Evolutionary conservation across 2,888 invertebrate species (phyloP).

Genomic region (Physocephala rufipes): DNA sequence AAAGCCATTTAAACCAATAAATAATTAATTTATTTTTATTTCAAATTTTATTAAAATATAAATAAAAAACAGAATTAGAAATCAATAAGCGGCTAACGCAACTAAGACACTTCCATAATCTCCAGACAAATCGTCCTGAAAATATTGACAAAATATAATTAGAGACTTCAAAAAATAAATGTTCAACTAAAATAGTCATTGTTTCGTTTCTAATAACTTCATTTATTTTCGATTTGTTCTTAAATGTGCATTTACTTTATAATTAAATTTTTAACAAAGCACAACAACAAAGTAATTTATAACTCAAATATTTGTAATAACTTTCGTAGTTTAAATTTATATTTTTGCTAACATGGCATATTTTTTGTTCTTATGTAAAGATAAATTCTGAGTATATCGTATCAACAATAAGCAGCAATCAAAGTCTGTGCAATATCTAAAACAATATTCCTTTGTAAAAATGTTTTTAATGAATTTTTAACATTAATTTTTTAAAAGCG

Average conservation of each 20-base stretch:
- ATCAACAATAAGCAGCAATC: too few species aligned
- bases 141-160: conserved; percentile 39
- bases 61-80: neutral
- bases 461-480: too few species aligned
- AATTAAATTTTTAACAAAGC: conserved; percentile 21
- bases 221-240: conserved; percentile 17
- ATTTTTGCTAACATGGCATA: too few species aligned
- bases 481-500: too few species aligned
- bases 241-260: conserved; percentile 14
- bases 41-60: neutral
- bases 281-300: conserved; percentile 8
- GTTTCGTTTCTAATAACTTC: conserved; percentile 24
- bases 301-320: neutral
- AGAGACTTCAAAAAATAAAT: neutral
- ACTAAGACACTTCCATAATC: conserved; percentile 75
- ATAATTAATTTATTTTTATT: too few species aligned
- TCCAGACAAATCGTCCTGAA: conserved; percentile 74
- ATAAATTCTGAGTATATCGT: too few species aligned
- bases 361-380: too few species aligned
- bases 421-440: too few species aligned
- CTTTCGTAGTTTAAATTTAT: too few species aligned
- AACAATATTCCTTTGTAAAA: too few species aligned
- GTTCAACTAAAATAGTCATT: conserved; percentile 25
- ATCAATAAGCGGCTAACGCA: conserved; percentile 57
- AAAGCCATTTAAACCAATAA: too few species aligned